Evolutionary conservation across 1,140 invertebrate species (phyloP), one percentile per base, ranked within the genome.

Genomic region (Formica exsecta): DNA sequence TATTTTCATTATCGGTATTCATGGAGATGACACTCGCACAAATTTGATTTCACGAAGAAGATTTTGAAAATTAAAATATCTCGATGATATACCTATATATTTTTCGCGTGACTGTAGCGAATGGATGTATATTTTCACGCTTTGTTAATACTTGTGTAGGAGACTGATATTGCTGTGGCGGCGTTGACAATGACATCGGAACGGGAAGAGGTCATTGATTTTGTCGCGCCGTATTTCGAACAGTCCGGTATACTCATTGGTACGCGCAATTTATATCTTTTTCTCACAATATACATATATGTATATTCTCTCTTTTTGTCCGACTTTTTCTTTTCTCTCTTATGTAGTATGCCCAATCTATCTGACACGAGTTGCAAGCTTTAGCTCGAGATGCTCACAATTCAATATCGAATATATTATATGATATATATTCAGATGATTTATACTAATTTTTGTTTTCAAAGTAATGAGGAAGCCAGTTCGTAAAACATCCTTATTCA

Each of bases 181-280:
- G 97, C 98, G 0, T 94, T 99, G 3, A 98, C 98, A 11, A 99
- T 99, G 97, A 99, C 98, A 13, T 98, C 98, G 8, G 98, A 98
- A 90, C 96, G 98, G 74, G 98, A 99, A 93, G 98, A 99, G 96
- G 98, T 98, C 0, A 97, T 99, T 8, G 98, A 99, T 94, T 99
- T 98, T 92, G 97, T 98, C 7, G 97, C 98, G 0, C 98, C 98
- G 0, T 99, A 98, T 93, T 98, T 98, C 92, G 98, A 98, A 92
- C 97, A 98, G 93, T 97, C 98, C 0, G 98, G 98, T 65, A 98
- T 99, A 83, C 96, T 97, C 0, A 98, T 98, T 79, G 97, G 97
- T 98, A 95, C 16, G 51, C 19, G 51, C 25, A 25, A 74, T 75
- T 32, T 61, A 44, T 6, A 59, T 13, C 2, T 79, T 44, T 32